These are phyloP conservation scores for Macrochelys suwanniensis DNA, from an alignment of 2,797 vertebrate genomes.

Conservation along the genomic window DNA sequence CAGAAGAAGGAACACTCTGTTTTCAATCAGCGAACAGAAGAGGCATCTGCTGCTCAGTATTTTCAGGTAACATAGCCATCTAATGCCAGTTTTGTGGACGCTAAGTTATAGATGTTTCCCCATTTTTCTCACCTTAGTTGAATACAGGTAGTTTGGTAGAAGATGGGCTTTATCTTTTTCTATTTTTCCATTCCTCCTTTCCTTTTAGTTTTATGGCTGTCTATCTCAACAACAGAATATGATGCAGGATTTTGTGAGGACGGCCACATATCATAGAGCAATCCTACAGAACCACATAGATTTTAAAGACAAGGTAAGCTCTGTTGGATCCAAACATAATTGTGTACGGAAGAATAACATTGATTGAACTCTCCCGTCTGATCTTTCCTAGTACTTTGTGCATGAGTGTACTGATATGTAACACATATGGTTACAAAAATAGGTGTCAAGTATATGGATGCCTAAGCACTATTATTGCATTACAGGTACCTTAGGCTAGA, in stretches of 20 bases:
- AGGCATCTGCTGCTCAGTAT: constrained; percentile 75
- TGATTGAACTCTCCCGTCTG: not conserved
- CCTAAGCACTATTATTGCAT: not conserved
- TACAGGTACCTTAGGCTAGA: not conserved
- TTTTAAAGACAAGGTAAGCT: constrained; percentile 87
- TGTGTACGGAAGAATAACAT: not conserved
- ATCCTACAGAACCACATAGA: constrained; percentile 85
- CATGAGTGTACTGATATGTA: not conserved
- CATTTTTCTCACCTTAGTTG: not conserved
- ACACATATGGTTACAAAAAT: not conserved
- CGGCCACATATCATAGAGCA: constrained; percentile 85
- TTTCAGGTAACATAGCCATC: constrained; percentile 75
- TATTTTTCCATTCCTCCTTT: constrained; percentile 1
- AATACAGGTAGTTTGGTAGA: not conserved
- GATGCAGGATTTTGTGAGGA: constrained; percentile 87
- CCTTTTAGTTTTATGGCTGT: constrained; percentile 84
- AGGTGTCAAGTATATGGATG: not conserved
- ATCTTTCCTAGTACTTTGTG: not conserved
- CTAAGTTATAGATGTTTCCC: not conserved
- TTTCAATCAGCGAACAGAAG: constrained; percentile 78
- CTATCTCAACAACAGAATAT: constrained; percentile 87
- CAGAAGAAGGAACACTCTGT: constrained; percentile 58
- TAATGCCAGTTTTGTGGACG: not conserved
- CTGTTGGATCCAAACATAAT: not conserved
- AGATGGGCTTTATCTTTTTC: not conserved